phyloP scores from a whole-genome alignment of 2,113 vertebrate species.

The Nothocercus julius region DNA sequence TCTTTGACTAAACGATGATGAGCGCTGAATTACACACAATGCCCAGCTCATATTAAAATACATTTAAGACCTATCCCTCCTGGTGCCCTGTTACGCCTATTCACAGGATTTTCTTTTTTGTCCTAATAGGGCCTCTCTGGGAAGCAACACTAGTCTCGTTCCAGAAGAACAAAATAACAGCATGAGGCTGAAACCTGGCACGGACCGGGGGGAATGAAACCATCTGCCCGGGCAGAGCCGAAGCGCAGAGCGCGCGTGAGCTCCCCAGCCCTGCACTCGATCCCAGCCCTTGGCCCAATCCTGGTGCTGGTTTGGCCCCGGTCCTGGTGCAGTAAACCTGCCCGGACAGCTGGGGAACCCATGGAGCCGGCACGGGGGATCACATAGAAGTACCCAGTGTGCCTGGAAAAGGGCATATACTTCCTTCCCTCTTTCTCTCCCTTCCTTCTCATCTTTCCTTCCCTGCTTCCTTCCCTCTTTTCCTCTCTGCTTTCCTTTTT shows the following conservation, averaged over 20 bases:
- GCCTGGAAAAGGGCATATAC: rapidly evolving
- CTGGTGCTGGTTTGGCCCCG: neutral
- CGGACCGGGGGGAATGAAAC: slow-evolving; percentile 81
- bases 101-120: slow-evolving; percentile 90
- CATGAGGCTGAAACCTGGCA: slow-evolving; percentile 83
- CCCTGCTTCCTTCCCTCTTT: rapidly evolving
- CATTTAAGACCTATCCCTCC: slow-evolving; percentile 87
- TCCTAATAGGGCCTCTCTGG: slow-evolving; percentile 82
- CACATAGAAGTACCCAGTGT: too few relatives aligned
- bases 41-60: slow-evolving; percentile 87
- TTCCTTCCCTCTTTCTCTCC: neutral
- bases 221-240: slow-evolving; percentile 86
- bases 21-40: slow-evolving; percentile 89
- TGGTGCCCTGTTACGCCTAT: slow-evolving; percentile 89
- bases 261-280: neutral
- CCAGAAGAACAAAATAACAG: slow-evolving; percentile 89
- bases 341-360: neutral
- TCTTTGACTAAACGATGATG: slow-evolving; percentile 88
- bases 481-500: neutral
- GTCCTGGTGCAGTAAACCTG: neutral
- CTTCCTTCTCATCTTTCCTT: neutral
- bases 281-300: rapidly evolving
- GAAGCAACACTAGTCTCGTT: slow-evolving; percentile 86
- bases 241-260: neutral
- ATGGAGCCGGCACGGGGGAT: too few relatives aligned